Base-by-base conservation (phyloP, 2,797 vertebrate genomes). In the Platalea minor region DNA sequence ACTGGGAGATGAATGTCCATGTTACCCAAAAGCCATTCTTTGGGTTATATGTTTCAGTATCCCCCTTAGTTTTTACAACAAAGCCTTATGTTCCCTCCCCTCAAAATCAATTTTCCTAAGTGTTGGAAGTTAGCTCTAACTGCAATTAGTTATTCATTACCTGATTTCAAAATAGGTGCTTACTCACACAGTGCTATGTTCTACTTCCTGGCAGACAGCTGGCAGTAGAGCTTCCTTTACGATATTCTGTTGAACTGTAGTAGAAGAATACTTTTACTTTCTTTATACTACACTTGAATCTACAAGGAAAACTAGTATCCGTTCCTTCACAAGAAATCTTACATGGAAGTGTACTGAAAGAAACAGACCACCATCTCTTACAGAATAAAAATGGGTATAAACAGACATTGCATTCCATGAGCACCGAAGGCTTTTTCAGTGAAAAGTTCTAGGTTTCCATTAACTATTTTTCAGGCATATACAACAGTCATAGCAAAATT, bases 171-270 rank as follows among this genome's bases (percentile, higher is more conserved):
- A 31, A 70, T 17, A 70, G 37, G 25, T 25, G 51, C n/a, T 87
- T 56, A 31, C 35, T 69, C 37, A 67, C 19, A 28, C 45, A 64
- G 43, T 39, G 43, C 60, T 37, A 11, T 3, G 17, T 63, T 89
- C 60, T 61, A 54, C 12, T 5, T 85, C 45, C 48, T 70, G 46
- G 79, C 56, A 94, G 90, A 41, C 46, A 94, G 82, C 75, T 77
- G 75, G 82, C 88, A 94, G 79, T 45, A 91, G 43, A 94, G 73
- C 29, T 68, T 82, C 50, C 85, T 79, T 94, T 91, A 81, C 5
- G 4, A 54, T 31, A 74, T 9, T n/a, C 14, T 31, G 19, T 61
- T 85, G 63, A 61, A 46, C 14, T 41, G 26, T 26, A 61, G 13
- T 5, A 67, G 18, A 64, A 60, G 6, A 75, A 78, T 48, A 59